Evolutionary conservation across 2,113 vertebrate species (phyloP).

Genomic region (Mus pahari): DNA sequence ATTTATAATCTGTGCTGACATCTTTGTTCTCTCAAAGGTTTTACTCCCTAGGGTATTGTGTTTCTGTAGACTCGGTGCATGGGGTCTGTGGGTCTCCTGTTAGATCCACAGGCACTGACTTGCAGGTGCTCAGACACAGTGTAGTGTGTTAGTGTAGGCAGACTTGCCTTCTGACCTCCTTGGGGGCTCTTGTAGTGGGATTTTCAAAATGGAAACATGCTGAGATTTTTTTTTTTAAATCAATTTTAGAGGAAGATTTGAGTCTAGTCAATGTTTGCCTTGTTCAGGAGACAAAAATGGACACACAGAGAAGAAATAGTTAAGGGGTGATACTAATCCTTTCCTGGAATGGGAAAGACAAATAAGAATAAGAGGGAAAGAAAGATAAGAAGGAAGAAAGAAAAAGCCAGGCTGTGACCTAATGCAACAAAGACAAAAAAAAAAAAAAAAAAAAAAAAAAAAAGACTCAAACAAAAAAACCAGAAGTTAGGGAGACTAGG

Average conservation of each 20-base stretch:
- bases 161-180: background rate
- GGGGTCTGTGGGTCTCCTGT: background rate
- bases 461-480: background rate
- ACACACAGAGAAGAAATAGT: background rate
- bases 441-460: background rate
- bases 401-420: background rate
- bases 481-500: conserved; percentile 33
- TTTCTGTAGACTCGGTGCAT: conserved; percentile 1
- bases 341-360: conserved; percentile 23
- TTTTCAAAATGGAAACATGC: conserved; percentile 49
- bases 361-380: background rate
- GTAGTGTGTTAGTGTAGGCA: background rate
- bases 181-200: background rate
- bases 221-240: background rate
- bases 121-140: background rate
- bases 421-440: background rate
- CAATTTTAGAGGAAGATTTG: conserved; percentile 50
- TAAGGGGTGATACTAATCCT: background rate
- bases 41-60: background rate
- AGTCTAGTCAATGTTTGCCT: conserved; percentile 23
- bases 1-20: background rate
- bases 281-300: conserved; percentile 33
- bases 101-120: background rate
- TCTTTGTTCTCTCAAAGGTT: background rate
- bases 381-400: background rate